A percentile compares a stretch with the other conserved stretches of the same genome.
phyloP scores from a whole-genome alignment of 2,113 vertebrate genomes.

The Alces alces region DNA sequence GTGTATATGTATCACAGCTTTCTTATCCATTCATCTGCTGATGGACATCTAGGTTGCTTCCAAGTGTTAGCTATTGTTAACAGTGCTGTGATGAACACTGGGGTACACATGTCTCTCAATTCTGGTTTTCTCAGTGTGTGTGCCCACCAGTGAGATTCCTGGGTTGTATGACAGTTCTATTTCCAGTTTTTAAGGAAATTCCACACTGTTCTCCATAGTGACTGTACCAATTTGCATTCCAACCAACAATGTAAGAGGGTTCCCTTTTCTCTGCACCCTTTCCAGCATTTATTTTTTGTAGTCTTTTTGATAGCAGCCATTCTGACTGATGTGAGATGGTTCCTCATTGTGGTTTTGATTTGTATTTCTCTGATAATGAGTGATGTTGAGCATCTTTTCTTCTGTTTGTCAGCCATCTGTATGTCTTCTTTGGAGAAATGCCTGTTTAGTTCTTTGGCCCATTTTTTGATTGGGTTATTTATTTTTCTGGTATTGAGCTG shows the following conservation, averaged over 20 bases:
- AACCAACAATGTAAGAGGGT: background rate
- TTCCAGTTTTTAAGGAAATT: background rate
- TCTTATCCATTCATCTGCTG: background rate
- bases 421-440: background rate
- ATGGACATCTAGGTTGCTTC: background rate
- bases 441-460: background rate
- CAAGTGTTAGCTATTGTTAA: background rate
- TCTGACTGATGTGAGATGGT: background rate
- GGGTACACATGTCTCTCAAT: accelerated
- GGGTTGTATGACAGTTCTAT: background rate
- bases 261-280: background rate
- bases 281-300: background rate
- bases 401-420: background rate
- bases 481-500: background rate
- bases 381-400: background rate
- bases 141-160: background rate
- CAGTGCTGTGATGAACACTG: background rate
- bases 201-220: background rate
- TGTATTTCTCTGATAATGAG: background rate
- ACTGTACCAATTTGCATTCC: background rate
- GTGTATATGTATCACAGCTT: background rate
- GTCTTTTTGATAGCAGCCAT: background rate
- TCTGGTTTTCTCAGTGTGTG: background rate
- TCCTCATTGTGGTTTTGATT: background rate
- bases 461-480: background rate